These are phyloP conservation scores for Dromaius novaehollandiae DNA, from an alignment of 2,113 vertebrate genomes.

Conservation along the genomic window DNA sequence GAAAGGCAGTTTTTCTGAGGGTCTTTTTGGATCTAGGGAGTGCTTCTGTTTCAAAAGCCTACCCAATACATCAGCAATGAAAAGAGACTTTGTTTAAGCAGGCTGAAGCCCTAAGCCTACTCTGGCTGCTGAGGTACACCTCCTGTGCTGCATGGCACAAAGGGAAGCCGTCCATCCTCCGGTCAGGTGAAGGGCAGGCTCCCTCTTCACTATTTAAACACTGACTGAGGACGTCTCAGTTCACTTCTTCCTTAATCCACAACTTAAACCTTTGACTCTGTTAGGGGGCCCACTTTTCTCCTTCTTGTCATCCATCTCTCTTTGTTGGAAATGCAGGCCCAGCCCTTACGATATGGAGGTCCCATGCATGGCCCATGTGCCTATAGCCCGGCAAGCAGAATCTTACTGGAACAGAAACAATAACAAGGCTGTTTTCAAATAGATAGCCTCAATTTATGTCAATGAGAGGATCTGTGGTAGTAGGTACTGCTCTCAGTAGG, in stretches of 20 bases:
- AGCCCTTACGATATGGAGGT: not conserved
- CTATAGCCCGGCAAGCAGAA: not conserved
- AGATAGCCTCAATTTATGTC: not conserved
- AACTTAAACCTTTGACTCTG: accelerated
- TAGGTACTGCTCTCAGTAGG: not conserved
- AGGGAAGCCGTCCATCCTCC: accelerated
- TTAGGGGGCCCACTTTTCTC: not conserved
- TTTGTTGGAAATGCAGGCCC: not conserved
- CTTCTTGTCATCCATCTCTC: not conserved
- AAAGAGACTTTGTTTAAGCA: not conserved
- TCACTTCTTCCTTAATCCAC: not conserved
- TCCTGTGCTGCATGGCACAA: not conserved
- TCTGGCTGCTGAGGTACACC: accelerated
- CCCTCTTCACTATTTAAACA: accelerated
- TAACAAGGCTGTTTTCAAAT: not conserved
- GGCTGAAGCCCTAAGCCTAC: not conserved
- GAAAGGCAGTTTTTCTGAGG: not conserved
- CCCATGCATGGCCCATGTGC: accelerated
- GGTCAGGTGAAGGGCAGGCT: not conserved
- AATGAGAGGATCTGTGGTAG: not conserved
- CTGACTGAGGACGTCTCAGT: not conserved
- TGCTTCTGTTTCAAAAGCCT: not conserved
- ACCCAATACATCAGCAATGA: accelerated
- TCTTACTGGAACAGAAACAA: not conserved
- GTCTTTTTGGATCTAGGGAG: not conserved